These are phyloP conservation scores for Dicaeum eximium DNA, from an alignment of 2,113 vertebrate species.

Conservation along the genomic window DNA sequence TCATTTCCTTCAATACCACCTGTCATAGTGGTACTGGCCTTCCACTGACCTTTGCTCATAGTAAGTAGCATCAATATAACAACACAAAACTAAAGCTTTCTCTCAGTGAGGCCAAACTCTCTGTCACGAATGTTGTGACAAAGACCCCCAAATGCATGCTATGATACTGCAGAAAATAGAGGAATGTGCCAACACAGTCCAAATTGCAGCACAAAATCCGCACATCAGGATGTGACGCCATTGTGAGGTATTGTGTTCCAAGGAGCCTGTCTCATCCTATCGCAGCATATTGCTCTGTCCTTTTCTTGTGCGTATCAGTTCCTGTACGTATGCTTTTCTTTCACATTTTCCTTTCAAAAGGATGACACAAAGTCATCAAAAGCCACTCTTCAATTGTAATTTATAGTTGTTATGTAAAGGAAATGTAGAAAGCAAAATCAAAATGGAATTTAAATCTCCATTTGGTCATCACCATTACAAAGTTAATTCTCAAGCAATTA, in stretches of 20 bases:
- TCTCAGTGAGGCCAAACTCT: background rate
- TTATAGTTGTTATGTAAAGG: background rate
- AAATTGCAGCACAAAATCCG: background rate
- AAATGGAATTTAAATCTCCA: background rate
- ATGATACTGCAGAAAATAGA: background rate
- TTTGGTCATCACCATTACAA: background rate
- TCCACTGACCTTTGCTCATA: background rate
- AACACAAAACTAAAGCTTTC: background rate
- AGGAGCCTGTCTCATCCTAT: background rate
- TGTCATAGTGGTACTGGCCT: background rate
- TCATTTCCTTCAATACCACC: background rate
- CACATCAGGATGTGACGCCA: background rate
- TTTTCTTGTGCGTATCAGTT: background rate
- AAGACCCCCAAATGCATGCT: background rate
- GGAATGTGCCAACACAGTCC: fast-evolving
- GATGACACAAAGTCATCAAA: background rate
- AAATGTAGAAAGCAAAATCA: background rate
- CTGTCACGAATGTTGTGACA: background rate
- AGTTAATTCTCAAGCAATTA: background rate
- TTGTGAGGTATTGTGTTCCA: background rate
- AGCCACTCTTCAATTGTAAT: background rate
- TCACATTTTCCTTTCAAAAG: background rate
- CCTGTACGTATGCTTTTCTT: background rate
- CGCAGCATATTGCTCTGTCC: background rate
- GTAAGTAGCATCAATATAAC: background rate